Base-by-base conservation (phyloP, 2,113 vertebrate species). In the Oncorhynchus clarkii region DNA sequence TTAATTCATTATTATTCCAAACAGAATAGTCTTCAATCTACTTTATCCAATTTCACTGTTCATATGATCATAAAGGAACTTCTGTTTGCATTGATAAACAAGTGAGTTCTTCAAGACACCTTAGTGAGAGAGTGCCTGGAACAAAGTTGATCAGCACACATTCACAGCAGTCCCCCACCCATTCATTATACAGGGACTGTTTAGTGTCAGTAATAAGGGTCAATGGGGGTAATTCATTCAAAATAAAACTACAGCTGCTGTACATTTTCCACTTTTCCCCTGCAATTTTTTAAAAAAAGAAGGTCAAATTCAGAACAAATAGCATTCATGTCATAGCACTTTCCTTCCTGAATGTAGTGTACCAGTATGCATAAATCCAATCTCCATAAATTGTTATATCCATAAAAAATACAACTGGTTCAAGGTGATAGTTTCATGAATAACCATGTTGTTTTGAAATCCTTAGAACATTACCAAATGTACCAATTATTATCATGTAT, bases 1-100 rank as follows among this genome's bases (percentile, higher is more conserved):
- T 90, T 89, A 91, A 90, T 91, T 65, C 76, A 85, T 62, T 77
- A 26, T 84, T 73, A 79, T 72, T 85, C 75, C 3, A 77, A 82
- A 86, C 68, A 62, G 68, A 75, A 72, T 34, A 81, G 75, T 77
- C 76, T 87, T 84, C 82, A 89, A 84, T 83, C 79, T 80, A 83
- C 84, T 6, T 86, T 84, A 70, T 84, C 81, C 48, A 75, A 81
- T 49, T 67, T 79, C 71, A 76, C 76, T 75, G 87, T 88, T 88
- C 88, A 87, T 79, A 84, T 80, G 77, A 78, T 80, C 67, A 81
- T 73, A 39, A 80, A 81, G 72, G 16, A 73, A 74, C 85, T 73
- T 79, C 68, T 29, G 64, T 74, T 82, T 76, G 57, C 71, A 78
- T 78, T 80, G 70, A 77, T 60, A 74, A 77, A 78, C 75, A 65